Evolutionary conservation across 2,888 invertebrate genomes (phyloP), one percentile per base, ranked within the genome.

Genomic region (Stenodera caucasica): DNA sequence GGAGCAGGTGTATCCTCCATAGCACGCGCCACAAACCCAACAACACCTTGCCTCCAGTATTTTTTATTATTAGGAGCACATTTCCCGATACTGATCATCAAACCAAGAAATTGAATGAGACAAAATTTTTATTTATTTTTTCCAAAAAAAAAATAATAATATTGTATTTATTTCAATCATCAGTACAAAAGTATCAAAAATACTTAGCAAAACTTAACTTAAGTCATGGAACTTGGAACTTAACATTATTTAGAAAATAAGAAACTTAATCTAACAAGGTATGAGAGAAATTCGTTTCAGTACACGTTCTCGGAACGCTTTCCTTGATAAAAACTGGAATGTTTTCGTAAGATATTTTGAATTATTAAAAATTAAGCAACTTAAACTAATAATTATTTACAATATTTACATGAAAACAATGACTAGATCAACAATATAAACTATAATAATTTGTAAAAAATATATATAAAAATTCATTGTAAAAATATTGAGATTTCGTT

Each of bases 381-480:
- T 32, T 18, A 53, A 21, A 7, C 23, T 35, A 53, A 69, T 66
- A 61, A 68, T 14, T 75, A 72, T 74, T 69, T 73, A 75, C 75
- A 75, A 69, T 72, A 75, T 76, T 63, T 76, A 76, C 75, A 76
- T 58, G 63, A 70, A 73, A 77, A 76, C 73, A 76, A 76, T 78
- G 77, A 77, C 77, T 78, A 77, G 78, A 76, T 70, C 70, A 74
- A 73, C 68, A 73, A 72, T 70, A 76, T 77, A 78, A 75, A 77
- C 73, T 76, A 71, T 72, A 11, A 32, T 53, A 29, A 56, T 15
- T 53, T 53, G 33, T 70, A 56, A 68, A 70, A 71, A 70, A 68
- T 40, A 55, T 55, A 58, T 58, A 50, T 56, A 55, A 49, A 70
- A 65, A 66, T 67, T 67, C 67, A 68, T 72, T 74, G 71, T 72